Evolutionary conservation across 2,797 vertebrate species (phyloP).

Genomic region (Thaleichthys pacificus): DNA sequence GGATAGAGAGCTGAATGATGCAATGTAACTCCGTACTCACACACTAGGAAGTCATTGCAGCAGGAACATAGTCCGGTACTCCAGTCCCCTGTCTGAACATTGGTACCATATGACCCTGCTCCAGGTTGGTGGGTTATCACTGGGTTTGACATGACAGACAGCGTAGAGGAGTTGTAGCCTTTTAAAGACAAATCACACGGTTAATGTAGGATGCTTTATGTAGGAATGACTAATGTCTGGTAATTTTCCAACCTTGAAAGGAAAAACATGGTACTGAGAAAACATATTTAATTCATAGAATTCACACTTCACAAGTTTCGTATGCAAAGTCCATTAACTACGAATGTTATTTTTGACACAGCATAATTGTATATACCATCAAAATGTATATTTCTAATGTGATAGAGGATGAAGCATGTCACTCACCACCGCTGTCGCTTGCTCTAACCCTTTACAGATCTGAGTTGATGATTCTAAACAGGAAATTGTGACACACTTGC

Average conservation of each 20-base stretch:
- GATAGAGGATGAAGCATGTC: conserved; percentile 28
- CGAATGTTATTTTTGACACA: neutral
- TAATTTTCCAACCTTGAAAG: neutral
- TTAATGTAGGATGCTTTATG: neutral
- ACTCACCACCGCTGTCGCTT: conserved; percentile 63
- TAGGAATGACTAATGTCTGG: neutral
- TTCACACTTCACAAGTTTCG: too few relatives aligned
- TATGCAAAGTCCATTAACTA: neutral
- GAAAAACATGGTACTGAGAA: neutral
- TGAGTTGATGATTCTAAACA: conserved; percentile 64
- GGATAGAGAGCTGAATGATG: neutral
- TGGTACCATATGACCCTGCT: conserved; percentile 74
- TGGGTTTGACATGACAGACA: conserved; percentile 74
- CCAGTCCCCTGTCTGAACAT: conserved; percentile 82
- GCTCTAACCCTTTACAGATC: conserved; percentile 51
- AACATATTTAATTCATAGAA: neutral
- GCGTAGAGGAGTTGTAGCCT: conserved; percentile 12
- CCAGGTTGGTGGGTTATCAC: conserved; percentile 72
- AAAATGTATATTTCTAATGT: neutral
- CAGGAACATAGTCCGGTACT: conserved; percentile 78
- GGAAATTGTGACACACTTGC: conserved; percentile 70
- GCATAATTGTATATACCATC: neutral
- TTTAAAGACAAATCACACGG: conserved; percentile 21
- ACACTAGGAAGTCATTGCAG: conserved; percentile 74
- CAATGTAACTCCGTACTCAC: conserved; percentile 70